These are phyloP conservation scores for Cydia splendana DNA, from an alignment of 1,140 invertebrate genomes.

Conservation along the genomic window DNA sequence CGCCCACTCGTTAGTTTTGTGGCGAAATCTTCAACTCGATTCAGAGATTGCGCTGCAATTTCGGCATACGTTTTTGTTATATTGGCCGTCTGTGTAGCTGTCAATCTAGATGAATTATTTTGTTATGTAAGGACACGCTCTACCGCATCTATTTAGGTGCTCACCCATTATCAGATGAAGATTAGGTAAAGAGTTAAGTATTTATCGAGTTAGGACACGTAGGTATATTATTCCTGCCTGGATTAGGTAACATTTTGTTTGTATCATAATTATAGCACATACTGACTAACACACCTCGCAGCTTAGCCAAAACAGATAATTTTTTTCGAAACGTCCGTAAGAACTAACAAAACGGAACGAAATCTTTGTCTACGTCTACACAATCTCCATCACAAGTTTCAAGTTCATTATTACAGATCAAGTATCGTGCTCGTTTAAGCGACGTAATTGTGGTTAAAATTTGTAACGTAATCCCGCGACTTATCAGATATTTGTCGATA, in stretches of 20 bases:
- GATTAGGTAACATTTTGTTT: too few relatives aligned
- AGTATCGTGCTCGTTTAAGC: conserved; percentile 47
- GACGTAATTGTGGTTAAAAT: conserved; percentile 72
- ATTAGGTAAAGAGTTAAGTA: neutral
- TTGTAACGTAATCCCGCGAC: conserved; percentile 71
- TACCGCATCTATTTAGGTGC: conserved; percentile 5
- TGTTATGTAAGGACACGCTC: neutral
- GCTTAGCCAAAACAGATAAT: too few relatives aligned
- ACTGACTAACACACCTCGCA: too few relatives aligned
- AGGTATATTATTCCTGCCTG: neutral
- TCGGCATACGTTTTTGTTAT: conserved; percentile 51
- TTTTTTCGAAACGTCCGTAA: neutral
- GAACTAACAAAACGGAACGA: conserved; percentile 30
- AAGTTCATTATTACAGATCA: conserved; percentile 65
- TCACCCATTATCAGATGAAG: neutral
- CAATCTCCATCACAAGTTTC: conserved; percentile 51
- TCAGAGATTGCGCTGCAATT: conserved; percentile 55
- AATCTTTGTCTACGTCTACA: conserved; percentile 42
- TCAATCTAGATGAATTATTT: neutral
- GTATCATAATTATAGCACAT: too few relatives aligned
- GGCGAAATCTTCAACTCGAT: conserved; percentile 52
- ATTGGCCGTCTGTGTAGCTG: neutral
- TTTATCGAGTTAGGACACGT: conserved; percentile 22
- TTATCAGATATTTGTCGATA: conserved; percentile 51
- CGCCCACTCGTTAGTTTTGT: conserved; percentile 59